A percentile compares a stretch with the other conserved stretches of the same genome.
These are phyloP conservation scores for Neelides sp. DNA, from an alignment of 1,140 invertebrate genomes.

Conservation along the genomic window DNA sequence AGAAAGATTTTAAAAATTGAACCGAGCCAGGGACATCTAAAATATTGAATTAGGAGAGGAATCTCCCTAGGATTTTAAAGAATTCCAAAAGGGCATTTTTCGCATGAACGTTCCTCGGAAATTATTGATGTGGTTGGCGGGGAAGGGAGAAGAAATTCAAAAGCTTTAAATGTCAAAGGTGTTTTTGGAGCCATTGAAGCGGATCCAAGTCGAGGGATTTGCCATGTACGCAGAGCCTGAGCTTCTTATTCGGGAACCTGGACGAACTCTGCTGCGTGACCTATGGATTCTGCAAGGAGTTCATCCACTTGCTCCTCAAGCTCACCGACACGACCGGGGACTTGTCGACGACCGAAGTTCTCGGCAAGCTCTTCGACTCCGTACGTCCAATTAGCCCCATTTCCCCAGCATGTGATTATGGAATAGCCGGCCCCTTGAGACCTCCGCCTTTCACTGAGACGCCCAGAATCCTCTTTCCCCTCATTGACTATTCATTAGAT, in stretches of 20 bases:
- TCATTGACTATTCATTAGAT: too few species aligned
- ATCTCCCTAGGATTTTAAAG: too few species aligned
- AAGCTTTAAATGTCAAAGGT: slow-evolving; percentile 40
- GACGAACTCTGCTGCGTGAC: slow-evolving; percentile 56
- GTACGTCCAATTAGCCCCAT: slow-evolving; percentile 34
- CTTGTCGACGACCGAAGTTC: slow-evolving; percentile 41
- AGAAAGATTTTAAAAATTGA: too few species aligned
- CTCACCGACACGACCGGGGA: slow-evolving; percentile 39
- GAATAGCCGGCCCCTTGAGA: too few species aligned
- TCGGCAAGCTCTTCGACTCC: slow-evolving; percentile 49
- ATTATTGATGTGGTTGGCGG: too few species aligned
- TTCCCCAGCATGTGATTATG: slow-evolving; percentile 1
- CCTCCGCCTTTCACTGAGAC: too few species aligned
- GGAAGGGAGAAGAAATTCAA: too few species aligned
- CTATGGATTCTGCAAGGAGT: slow-evolving; percentile 55
- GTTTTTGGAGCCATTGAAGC: slow-evolving; percentile 58
- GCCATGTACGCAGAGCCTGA: slow-evolving; percentile 56
- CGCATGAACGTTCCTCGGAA: too few species aligned
- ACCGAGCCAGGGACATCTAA: too few species aligned
- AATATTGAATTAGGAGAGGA: too few species aligned
- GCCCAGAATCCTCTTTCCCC: too few species aligned
- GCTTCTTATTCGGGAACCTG: slow-evolving; percentile 54
- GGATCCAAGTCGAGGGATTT: slow-evolving; percentile 55
- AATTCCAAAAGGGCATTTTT: too few species aligned
- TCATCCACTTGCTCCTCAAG: slow-evolving; percentile 45